These are phyloP conservation scores for Zingel zingel DNA, from an alignment of 2,113 vertebrate genomes.

Conservation along the genomic window DNA sequence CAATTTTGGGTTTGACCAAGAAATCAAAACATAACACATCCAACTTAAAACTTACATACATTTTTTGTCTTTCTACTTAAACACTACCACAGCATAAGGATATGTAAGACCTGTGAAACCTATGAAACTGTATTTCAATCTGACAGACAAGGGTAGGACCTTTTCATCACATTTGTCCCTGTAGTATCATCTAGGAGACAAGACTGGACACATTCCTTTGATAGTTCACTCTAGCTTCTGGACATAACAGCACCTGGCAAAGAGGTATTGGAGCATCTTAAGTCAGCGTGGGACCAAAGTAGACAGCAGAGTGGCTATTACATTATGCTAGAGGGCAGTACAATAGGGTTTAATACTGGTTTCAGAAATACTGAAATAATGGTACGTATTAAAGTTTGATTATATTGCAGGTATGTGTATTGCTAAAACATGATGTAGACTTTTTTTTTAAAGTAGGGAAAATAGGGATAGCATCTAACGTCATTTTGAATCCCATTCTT, in stretches of 20 bases:
- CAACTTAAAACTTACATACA: background rate
- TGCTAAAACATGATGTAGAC: background rate
- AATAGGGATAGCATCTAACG: background rate
- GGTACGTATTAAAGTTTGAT: background rate
- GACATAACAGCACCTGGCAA: background rate
- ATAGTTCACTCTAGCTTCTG: conserved; percentile 12
- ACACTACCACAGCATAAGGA: background rate
- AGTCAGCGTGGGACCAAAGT: background rate
- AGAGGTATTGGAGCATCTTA: background rate
- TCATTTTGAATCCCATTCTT: background rate
- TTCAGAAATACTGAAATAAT: background rate
- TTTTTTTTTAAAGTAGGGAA: background rate
- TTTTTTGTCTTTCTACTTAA: background rate
- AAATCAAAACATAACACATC: background rate
- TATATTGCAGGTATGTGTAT: background rate
- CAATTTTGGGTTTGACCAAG: background rate
- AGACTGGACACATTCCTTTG: background rate
- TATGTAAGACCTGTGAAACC: background rate
- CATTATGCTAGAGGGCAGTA: background rate
- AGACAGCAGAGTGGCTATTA: background rate
- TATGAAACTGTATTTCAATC: background rate
- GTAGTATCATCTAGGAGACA: background rate
- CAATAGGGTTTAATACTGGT: background rate
- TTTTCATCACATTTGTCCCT: conserved; percentile 22
- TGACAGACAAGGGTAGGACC: background rate